Conservation (phyloP, 2,888 invertebrate species). For the Dusona sp. region DNA sequence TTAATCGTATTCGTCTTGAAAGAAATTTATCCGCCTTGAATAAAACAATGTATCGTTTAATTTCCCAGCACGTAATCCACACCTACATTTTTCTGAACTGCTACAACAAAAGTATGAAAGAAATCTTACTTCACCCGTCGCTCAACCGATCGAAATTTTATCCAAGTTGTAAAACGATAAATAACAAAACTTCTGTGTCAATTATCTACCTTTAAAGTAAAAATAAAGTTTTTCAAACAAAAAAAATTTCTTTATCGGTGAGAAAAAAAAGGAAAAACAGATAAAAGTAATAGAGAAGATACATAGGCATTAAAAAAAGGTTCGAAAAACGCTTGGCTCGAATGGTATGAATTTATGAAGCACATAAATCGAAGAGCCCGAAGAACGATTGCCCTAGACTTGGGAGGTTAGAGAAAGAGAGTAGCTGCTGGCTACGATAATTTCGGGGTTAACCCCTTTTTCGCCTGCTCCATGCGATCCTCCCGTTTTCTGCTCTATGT, state of each 20-base stretch:
- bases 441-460: slow-evolving; percentile 74
- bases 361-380: slow-evolving; percentile 81
- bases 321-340: slow-evolving; percentile 72
- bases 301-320: slow-evolving; percentile 77
- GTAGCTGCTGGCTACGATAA: slow-evolving; percentile 74
- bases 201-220: background rate
- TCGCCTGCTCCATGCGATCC: slow-evolving; percentile 70
- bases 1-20: slow-evolving; percentile 18
- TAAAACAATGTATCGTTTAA: background rate
- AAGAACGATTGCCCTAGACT: slow-evolving; percentile 48
- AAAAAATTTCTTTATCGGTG: background rate
- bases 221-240: background rate
- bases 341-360: slow-evolving; percentile 83
- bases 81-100: background rate
- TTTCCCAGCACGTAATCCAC: background rate
- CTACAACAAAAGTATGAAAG: background rate
- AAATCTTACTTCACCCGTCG: background rate
- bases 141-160: background rate
- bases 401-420: slow-evolving; percentile 52
- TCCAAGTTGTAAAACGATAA: background rate
- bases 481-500: slow-evolving; percentile 66
- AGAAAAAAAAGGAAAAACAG: background rate
- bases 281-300: slow-evolving; percentile 27
- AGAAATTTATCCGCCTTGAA: background rate
- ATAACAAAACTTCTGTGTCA: background rate